These are phyloP conservation scores for Nanorana parkeri DNA, from an alignment of 2,113 vertebrate genomes.

Conservation along the genomic window DNA sequence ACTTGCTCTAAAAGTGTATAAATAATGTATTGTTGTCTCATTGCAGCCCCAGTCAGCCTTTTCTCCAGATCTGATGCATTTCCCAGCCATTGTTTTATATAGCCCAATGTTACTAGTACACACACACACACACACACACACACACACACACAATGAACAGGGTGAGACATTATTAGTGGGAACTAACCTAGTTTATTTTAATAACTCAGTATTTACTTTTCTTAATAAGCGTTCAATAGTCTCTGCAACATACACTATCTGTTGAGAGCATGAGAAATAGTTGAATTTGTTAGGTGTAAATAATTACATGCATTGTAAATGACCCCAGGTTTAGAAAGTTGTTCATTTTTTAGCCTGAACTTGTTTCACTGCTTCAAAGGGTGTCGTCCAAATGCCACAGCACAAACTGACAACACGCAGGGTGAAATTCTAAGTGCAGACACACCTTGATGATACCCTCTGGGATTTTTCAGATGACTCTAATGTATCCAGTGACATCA, in stretches of 20 bases:
- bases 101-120: neutral
- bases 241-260: conserved; percentile 27
- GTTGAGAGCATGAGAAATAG: conserved; percentile 29
- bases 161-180: conserved; percentile 11
- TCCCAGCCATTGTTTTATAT: neutral
- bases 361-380: conserved; percentile 55
- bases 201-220: conserved; percentile 48
- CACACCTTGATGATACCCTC: conserved; percentile 56
- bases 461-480: conserved; percentile 50
- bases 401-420: conserved; percentile 54
- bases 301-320: conserved; percentile 52
- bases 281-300: conserved; percentile 49
- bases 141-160: conserved; percentile 24
- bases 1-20: no score
- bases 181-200: conserved; percentile 41
- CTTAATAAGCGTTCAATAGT: conserved; percentile 34
- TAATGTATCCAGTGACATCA: conserved; percentile 49
- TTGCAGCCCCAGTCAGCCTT: neutral
- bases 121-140: conserved; percentile 34
- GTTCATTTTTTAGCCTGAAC: conserved; percentile 55
- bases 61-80: neutral
- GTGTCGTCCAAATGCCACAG: conserved; percentile 56
- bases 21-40: no score
- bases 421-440: conserved; percentile 55
- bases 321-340: conserved; percentile 58